phyloP scores from a whole-genome alignment of 2,888 invertebrate species.

The Halictus ligatus region DNA sequence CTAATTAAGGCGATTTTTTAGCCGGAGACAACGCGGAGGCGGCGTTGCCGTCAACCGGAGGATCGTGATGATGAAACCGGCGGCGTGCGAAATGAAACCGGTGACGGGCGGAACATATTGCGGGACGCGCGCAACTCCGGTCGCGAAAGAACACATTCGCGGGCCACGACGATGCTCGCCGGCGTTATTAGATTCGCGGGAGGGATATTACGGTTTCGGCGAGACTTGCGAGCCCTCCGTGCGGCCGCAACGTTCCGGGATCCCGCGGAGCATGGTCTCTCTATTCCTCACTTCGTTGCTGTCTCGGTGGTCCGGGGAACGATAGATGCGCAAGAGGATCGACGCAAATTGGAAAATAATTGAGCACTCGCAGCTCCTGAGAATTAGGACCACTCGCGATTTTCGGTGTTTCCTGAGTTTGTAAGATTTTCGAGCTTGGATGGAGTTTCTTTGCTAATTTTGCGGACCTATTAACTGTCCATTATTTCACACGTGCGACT shows the following conservation, averaged over 20 bases:
- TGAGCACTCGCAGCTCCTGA: not conserved
- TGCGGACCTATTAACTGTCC: not conserved
- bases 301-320: not conserved
- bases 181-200: slow-evolving; percentile 19
- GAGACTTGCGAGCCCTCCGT: not conserved
- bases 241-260: not conserved
- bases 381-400: no score
- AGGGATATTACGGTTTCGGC: slow-evolving; percentile 11
- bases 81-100: not conserved
- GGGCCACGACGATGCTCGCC: not conserved
- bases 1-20: slow-evolving; percentile 38
- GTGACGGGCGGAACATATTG: slow-evolving; percentile 13
- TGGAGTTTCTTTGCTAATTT: not conserved
- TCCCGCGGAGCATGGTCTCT: not conserved
- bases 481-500: no score
- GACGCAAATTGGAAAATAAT: slow-evolving; percentile 5
- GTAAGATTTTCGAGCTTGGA: no score
- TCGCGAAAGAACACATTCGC: slow-evolving; percentile 21
- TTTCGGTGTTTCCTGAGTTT: no score
- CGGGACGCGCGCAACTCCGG: not conserved
- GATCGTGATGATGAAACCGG: slow-evolving; percentile 1
- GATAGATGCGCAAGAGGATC: not conserved
- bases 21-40: not conserved
- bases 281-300: not conserved
- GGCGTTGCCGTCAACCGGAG: not conserved